Base-by-base conservation (phyloP, 2,113 vertebrate genomes). In the Nothobranchius furzeri region DNA sequence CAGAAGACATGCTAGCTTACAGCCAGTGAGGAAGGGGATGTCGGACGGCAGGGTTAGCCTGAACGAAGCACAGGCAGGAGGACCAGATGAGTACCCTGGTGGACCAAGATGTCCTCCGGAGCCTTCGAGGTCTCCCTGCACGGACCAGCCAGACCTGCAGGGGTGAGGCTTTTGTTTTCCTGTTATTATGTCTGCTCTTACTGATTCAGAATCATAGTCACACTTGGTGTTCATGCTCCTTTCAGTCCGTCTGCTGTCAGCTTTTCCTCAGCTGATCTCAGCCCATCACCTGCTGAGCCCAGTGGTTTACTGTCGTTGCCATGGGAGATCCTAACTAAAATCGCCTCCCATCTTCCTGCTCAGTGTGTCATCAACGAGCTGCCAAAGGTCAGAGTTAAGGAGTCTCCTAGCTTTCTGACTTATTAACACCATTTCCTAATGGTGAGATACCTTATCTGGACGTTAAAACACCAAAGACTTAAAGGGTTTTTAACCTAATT, bases 301-400 rank as follows among this genome's bases (percentile, higher is more conserved):
- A 79, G 70, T 14, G 85, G 83, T 9, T 68, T 94, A 79, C 53
- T 94, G 79, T 90, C 91, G 0, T 82, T 94, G 53, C 93, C 93
- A 0, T 92, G 91, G 92, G 93, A 94, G 76, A 88, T 93, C 75
- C 63, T 94, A 3, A 83, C 85, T 9, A 81, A 87, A 51, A 94
- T 94, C 5, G 89, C 87, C 25, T 94, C 93, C 1, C 86, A 93
- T 62, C 89, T 94, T 20, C 90, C 93, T 12, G 93, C 92, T 14
- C 84, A 88, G 43, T 92, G 90, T 76, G 78, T 93, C 68, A 83
- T 92, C 58, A 74, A 76, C 30, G 90, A 92, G 40, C 84, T 93
- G 71, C 93, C 93, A 57, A 88, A 90, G 90, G 93, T 93, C 60
- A 56, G 87, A 25, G 24, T n/a, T 5, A 24, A 25, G 64, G 7